Evolutionary conservation across 2,888 invertebrate genomes (phyloP), one percentile per base, ranked within the genome.

Genomic region (Dryobotodes eremita): DNA sequence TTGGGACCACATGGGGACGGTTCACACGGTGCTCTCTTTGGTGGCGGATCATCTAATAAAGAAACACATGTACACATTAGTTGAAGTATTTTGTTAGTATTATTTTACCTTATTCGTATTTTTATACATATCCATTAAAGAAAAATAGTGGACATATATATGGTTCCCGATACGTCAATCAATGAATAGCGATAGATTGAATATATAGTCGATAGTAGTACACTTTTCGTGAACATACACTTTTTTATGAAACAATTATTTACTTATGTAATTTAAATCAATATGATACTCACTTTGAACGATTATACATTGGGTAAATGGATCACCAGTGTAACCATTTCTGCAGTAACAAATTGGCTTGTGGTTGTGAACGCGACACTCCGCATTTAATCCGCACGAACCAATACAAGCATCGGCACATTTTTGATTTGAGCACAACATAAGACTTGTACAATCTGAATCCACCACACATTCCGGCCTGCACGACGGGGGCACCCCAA

Each of bases 261-360:
- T 53, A 46, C 8, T n/a, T 26, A 42, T 10, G 17, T 69, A 7
- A 77, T 48, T 57, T 69, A 36, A 65, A 20, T 36, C 10, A 26
- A 46, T 26, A 61, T 62, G 13, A 36, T 83, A 94, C 95, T 94
- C 91, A 96, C 96, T 87, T 87, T 92, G 85, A 77, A 91, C 61
- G 55, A 92, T 76, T 70, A 89, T 84, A 94, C 98, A 98, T 90
- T 97, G 97, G 15, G 97, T 97, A 91, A 98, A 98, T 68, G 99
- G 98, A 97, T 99, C 98, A 31, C 99, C 99, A n/a, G 98, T 97
- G 90, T 97, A 97, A 75, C 97, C 97, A 80, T 95, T 96, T 80
- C 98, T 98, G 91, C 99, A 99, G 86, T 97, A 98, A 92, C 99
- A 99, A 71, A 98, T 98, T 0, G 99, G 98, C 92, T 98, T 98